Percentiles rank a stretch among this genome's conserved stretches.
phyloP scores from a whole-genome alignment of 2,113 vertebrate genomes.

The Benitochromis conjunctus region DNA sequence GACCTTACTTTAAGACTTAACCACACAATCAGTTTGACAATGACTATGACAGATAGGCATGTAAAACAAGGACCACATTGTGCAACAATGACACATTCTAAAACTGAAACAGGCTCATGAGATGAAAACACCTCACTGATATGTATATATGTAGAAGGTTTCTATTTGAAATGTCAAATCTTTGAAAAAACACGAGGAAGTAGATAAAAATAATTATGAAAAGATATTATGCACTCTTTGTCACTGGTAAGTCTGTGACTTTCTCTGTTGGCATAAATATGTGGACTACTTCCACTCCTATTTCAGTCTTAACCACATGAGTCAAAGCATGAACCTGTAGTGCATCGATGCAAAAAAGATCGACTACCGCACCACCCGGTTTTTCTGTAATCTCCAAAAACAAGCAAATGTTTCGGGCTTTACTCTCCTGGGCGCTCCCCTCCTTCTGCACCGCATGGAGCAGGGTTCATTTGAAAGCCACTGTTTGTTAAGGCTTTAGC shows the following conservation, averaged over 20 bases:
- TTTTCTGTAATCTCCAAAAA: constrained; percentile 62
- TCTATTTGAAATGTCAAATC: background rate
- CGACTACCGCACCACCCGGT: constrained; percentile 20
- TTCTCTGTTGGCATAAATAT: background rate
- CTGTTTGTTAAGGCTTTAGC: constrained; percentile 76
- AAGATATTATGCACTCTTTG: background rate
- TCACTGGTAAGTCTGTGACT: background rate
- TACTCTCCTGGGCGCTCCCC: constrained; percentile 44
- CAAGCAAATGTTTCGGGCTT: constrained; percentile 59
- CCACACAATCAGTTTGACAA: background rate
- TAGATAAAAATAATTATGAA: background rate
- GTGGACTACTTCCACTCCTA: background rate
- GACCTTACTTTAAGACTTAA: background rate
- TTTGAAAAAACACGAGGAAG: background rate
- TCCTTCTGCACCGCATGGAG: constrained; percentile 55
- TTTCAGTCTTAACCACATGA: background rate
- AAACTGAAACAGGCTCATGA: background rate
- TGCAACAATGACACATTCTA: background rate
- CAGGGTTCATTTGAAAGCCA: constrained; percentile 72
- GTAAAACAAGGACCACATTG: background rate
- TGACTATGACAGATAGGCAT: background rate
- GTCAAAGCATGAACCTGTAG: background rate
- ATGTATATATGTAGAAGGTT: background rate
- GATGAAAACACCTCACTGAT: background rate
- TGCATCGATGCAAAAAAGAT: constrained; percentile 21